Percentiles rank a stretch among this genome's conserved stretches.
These are phyloP conservation scores for Okamejei kenojei DNA, from an alignment of 2,797 vertebrate species.

Conservation along the genomic window DNA sequence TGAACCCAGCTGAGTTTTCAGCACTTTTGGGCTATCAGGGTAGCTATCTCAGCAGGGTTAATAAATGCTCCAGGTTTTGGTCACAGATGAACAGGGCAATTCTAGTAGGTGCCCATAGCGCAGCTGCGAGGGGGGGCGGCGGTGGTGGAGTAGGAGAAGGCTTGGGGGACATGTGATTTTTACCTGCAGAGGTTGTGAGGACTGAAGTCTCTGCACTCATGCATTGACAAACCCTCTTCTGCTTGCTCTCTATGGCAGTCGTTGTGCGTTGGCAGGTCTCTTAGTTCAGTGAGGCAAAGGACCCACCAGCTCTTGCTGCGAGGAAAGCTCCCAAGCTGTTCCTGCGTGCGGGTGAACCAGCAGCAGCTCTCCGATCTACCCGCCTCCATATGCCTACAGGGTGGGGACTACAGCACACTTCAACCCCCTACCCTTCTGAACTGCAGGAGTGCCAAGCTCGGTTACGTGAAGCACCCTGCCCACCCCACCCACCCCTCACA, in stretches of 20 bases:
- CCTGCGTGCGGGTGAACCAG: slow-evolving; percentile 84
- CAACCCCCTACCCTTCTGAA: slow-evolving; percentile 98
- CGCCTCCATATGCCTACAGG: slow-evolving; percentile 85
- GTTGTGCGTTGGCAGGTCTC: slow-evolving; percentile 87
- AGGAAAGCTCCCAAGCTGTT: slow-evolving; percentile 75
- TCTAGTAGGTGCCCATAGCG: too few relatives aligned
- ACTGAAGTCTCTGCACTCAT: neutral
- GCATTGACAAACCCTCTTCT: neutral
- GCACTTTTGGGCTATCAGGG: too few relatives aligned
- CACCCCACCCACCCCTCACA: neutral
- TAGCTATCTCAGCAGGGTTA: too few relatives aligned
- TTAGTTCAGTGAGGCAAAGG: slow-evolving; percentile 88
- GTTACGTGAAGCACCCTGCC: slow-evolving; percentile 58
- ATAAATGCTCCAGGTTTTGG: too few relatives aligned
- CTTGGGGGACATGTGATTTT: neutral
- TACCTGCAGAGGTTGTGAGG: too few relatives aligned
- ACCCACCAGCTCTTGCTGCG: slow-evolving; percentile 91
- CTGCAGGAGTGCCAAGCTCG: slow-evolving; percentile 87
- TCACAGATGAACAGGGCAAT: too few relatives aligned
- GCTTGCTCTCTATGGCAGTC: slow-evolving; percentile 47
- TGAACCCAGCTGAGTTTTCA: too few relatives aligned
- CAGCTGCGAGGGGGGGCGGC: too few relatives aligned
- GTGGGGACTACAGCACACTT: slow-evolving; percentile 97
- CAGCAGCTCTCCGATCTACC: slow-evolving; percentile 89
- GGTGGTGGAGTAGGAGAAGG: too few relatives aligned